Percentiles rank a stretch among this genome's conserved stretches.
These are phyloP conservation scores for Cheilosia urbana DNA, from an alignment of 2,888 invertebrate genomes.

Conservation along the genomic window DNA sequence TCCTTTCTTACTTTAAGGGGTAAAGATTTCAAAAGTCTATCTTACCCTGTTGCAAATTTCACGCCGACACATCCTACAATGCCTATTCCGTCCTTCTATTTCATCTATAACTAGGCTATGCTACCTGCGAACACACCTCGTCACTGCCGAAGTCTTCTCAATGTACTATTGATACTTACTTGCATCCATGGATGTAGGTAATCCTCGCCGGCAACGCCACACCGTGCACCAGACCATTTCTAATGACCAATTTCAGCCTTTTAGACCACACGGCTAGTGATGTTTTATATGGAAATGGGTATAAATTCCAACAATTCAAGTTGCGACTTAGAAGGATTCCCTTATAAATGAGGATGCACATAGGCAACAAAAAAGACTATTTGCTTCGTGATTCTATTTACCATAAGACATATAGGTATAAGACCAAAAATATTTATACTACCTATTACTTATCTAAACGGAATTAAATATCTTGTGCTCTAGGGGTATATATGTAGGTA, in stretches of 20 bases:
- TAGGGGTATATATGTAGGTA: conserved; percentile 17
- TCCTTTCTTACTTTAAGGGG: too few species aligned
- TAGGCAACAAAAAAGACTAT: conserved; percentile 7
- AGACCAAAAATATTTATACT: conserved; percentile 60
- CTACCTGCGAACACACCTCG: neutral
- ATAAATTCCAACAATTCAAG: conserved; percentile 60
- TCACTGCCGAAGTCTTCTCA: neutral
- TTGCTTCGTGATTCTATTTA: conserved; percentile 63
- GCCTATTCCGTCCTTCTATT: too few species aligned
- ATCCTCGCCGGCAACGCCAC: neutral
- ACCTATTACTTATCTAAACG: conserved; percentile 72
- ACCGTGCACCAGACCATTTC: conserved; percentile 30
- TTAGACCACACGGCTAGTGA: conserved; percentile 41
- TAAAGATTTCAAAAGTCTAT: too few species aligned
- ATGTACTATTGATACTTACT: neutral
- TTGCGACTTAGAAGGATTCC: conserved; percentile 51
- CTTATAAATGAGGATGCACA: conserved; percentile 47
- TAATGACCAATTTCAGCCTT: conserved; percentile 63
- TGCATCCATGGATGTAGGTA: too few species aligned
- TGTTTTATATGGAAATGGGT: conserved; percentile 66
- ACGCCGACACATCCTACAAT: too few species aligned
- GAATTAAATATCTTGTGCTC: conserved; percentile 68
- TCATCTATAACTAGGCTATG: too few species aligned
- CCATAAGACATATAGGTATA: conserved; percentile 50
- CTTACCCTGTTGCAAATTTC: too few species aligned